Evolutionary conservation across 1,140 invertebrate species (phyloP).

Genomic region (Euschistus heros): DNA sequence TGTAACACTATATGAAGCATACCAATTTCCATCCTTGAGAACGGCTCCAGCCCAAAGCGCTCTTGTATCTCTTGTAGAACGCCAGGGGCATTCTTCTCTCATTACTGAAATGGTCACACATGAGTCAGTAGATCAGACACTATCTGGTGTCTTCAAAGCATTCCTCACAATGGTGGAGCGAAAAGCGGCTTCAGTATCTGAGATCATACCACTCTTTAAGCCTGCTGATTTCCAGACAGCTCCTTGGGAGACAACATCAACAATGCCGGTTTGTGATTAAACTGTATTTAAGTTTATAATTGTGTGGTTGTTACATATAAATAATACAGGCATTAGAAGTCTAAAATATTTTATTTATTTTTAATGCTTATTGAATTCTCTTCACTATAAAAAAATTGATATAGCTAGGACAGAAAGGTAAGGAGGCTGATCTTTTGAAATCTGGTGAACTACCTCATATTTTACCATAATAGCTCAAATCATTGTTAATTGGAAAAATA

Average conservation of each 20-base stretch:
- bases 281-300: neutral
- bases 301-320: no score
- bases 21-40: conserved; percentile 62
- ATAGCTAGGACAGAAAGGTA: no score
- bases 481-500: no score
- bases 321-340: no score
- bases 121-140: conserved; percentile 55
- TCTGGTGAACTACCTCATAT: no score
- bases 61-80: conserved; percentile 66
- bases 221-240: conserved; percentile 69
- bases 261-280: conserved; percentile 20
- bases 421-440: no score
- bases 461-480: no score
- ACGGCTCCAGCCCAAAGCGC: conserved; percentile 69
- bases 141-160: conserved; percentile 67
- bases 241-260: conserved; percentile 55
- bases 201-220: conserved; percentile 66
- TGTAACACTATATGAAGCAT: conserved; percentile 47
- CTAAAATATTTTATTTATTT: no score
- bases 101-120: conserved; percentile 69
- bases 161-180: conserved; percentile 74
- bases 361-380: no score
- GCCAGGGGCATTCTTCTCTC: conserved; percentile 63
- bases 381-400: no score
- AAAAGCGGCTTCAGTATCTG: conserved; percentile 66